Base-by-base conservation (phyloP, 2,113 vertebrate genomes). In the Plectropomus leopardus region DNA sequence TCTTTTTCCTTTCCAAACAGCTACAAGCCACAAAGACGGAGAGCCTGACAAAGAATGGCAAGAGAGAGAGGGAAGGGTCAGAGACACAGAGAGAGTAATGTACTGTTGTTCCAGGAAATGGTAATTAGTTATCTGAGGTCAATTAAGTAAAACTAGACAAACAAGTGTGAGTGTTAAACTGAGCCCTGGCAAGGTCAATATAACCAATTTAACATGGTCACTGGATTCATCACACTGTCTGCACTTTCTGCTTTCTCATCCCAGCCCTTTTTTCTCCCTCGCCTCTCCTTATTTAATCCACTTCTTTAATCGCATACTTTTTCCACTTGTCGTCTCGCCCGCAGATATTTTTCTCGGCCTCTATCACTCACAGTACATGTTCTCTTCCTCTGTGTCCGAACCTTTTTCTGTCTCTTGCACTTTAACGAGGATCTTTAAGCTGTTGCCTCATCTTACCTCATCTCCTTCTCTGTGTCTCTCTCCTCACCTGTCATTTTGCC, bases 61-160 rank as follows among this genome's bases (percentile, higher is more conserved):
- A 74, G 59, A 34, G 57, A 23, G 74, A 34, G 48, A 1, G 9
- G 16, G 48, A 2, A 11, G 7, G 11, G 40, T 26, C 8, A 42
- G 44, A 70, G 76, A 76, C 67, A 50, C 45, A 24, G 40, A 30
- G 28, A 88, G 86, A 89, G 72, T 89, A 76, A 88, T 81, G 76
- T 51, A 14, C 71, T 86, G 73, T 64, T 78, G 68, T 91, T 94
- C 91, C 89, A 78, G 86, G 90, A 92, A 85, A 78, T 73, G 26
- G 76, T 86, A 91, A 93, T 95, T 87, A 93, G 84, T 95, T 94
- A 92, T 91, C 89, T 75, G 60, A 40, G 85, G 82, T 94, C 92
- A 94, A 95, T 95, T 94, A 93, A 92, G 88, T 93, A 91, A 94
- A 90, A 91, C 87, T 93, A 90, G 88, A 93, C 92, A 93, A 94